Evolutionary conservation across 2,797 vertebrate species (phyloP).

Genomic region (Hoplostethus atlanticus): DNA sequence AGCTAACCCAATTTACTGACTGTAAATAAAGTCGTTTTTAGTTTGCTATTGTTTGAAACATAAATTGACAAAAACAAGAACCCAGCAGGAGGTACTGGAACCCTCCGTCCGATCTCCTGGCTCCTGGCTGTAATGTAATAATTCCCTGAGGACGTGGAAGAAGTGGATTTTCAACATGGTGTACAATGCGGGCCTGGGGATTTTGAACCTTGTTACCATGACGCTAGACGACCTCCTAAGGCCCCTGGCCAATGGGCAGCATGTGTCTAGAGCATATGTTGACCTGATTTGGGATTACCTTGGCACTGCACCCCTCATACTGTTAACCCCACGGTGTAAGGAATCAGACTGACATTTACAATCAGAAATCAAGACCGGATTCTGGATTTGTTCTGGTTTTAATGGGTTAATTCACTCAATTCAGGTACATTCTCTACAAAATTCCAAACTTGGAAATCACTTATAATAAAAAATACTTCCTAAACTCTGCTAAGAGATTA

Average conservation of each 20-base stretch:
- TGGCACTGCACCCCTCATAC: background rate
- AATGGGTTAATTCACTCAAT: conserved; percentile 7
- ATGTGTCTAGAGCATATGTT: conserved; percentile 24
- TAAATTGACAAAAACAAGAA: background rate
- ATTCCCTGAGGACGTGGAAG: background rate
- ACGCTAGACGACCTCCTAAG: conserved; percentile 59
- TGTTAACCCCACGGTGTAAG: too few relatives aligned
- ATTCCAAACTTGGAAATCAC: too few relatives aligned
- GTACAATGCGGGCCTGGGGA: conserved; percentile 7
- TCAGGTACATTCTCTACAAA: too few relatives aligned
- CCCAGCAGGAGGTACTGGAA: too few relatives aligned
- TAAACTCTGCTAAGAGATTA: too few relatives aligned
- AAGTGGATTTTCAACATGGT: conserved; percentile 17
- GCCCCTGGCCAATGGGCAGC: background rate
- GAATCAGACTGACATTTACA: background rate
- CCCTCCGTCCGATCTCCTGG: too few relatives aligned
- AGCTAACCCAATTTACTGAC: background rate
- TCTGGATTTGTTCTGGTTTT: background rate
- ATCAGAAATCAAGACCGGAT: background rate
- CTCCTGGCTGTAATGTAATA: too few relatives aligned
- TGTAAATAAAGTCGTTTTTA: background rate
- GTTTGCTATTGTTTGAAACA: background rate
- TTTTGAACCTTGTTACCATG: conserved; percentile 61
- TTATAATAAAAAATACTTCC: too few relatives aligned
- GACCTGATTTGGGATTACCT: conserved; percentile 19